phyloP scores from a whole-genome alignment of 2,113 vertebrate species.

The Scopus umbretta region DNA sequence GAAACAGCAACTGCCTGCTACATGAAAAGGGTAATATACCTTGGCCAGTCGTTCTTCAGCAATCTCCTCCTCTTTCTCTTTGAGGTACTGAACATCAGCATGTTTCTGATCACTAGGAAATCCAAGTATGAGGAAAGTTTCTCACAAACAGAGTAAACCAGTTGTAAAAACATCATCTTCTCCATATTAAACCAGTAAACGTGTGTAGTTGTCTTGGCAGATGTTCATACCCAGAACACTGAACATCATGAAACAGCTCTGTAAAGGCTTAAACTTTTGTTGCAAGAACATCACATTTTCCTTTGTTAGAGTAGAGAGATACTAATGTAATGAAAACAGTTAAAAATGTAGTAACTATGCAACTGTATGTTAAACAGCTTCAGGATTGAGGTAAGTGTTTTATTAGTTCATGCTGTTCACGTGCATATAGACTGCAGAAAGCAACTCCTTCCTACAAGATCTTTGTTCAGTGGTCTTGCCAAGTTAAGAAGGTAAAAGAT shows the following conservation, averaged over 20 bases:
- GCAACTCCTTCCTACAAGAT: neutral
- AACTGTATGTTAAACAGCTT: neutral
- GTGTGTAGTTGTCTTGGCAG: neutral
- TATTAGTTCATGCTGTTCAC: neutral
- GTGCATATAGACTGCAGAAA: neutral
- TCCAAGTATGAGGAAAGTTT: neutral
- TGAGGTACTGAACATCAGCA: conserved; percentile 42
- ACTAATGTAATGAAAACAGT: neutral
- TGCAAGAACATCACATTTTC: neutral
- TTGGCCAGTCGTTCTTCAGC: conserved; percentile 78
- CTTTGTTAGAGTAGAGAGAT: neutral
- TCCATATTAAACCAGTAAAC: neutral
- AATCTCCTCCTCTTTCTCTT: conserved; percentile 74
- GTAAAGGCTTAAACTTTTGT: neutral
- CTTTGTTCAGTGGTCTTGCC: neutral
- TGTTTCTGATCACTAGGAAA: conserved; percentile 48
- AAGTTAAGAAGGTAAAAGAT: neutral
- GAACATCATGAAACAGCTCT: neutral
- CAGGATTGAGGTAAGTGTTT: neutral
- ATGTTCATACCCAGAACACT: neutral
- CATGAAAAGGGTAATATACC: conserved; percentile 53
- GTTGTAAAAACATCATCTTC: neutral
- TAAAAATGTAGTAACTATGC: neutral
- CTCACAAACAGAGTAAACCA: neutral
- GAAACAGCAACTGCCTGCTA: neutral